Evolutionary conservation across 2,113 vertebrate genomes (phyloP), one percentile per base, ranked within the genome.

Genomic region (Thryonomys swinderianus): DNA sequence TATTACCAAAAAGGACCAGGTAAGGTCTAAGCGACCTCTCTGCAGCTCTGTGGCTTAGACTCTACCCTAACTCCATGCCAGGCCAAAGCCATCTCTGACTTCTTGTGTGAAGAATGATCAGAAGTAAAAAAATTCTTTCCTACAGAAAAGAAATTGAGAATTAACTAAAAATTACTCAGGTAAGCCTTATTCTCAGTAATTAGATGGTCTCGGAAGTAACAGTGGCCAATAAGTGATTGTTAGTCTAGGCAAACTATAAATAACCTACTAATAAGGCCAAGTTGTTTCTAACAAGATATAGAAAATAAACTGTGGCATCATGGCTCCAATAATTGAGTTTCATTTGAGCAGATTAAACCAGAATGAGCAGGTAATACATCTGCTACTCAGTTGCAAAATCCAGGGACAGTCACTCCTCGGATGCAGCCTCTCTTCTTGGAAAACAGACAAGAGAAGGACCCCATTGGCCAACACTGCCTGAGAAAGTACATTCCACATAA

Each of bases 131-230:
- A 81, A 69, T 89, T 84, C 0, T 82, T 94, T 48, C 93, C 82
- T 92, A 7, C 37, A 53, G 93, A 85, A 96, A 27, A 95, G 25
- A 95, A 96, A 32, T 78, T 37, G 27, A 88, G 34, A 13, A 74
- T 74, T 74, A 76, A 7, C 20, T 79, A 92, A 91, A 94, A 66
- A 64, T 73, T 73, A 80, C 4, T 88, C 13, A 18, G 51, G 34
- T 32, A 88, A 90, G 27, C 16, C 95, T 95, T 13, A 2, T 76
- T 95, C 94, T 85, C 64, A 90, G 7, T 48, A 37, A 0, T 45
- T 80, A 82, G 55, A 80, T 48, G 20, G 8, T 89, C 82, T 73
- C 67, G 73, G 69, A 89, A 94, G 89, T 71, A 96, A 55, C 21
- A 84, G 4, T 74, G 37, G 82, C 45, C 73, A 88, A 61, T 45